A percentile compares a stretch with the other conserved stretches of the same genome.
Conservation (phyloP, 2,797 vertebrate species). For the Xiphorhynchus erythropygius region DNA sequence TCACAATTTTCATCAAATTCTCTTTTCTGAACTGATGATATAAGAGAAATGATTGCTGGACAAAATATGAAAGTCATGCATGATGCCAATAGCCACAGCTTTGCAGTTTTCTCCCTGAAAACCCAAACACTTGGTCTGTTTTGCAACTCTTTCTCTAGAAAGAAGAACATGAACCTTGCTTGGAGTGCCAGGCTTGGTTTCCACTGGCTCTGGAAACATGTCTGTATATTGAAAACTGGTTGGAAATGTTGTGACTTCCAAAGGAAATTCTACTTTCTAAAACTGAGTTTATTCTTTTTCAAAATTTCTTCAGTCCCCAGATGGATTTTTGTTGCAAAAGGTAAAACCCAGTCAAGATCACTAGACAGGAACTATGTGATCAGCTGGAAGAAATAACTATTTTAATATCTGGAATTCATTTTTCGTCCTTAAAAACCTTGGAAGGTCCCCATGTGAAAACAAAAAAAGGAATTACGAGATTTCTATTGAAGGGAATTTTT, state of each 20-base stretch:
- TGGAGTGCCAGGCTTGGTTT: neutral
- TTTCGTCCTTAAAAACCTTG: neutral
- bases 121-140: neutral
- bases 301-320: neutral
- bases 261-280: neutral
- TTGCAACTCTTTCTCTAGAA: neutral
- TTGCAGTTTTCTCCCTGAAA: neutral
- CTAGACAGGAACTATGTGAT: accelerated
- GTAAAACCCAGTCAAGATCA: neutral
- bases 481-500: neutral
- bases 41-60: neutral
- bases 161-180: neutral
- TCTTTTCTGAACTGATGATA: neutral
- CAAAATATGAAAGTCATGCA: neutral
- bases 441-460: neutral
- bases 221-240: neutral
- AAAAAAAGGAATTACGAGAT: neutral
- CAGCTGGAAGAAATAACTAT: neutral
- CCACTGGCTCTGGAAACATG: neutral
- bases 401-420: neutral
- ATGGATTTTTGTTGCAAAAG: neutral
- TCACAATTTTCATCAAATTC: neutral
- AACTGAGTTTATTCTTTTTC: neutral
- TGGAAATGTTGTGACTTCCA: neutral
- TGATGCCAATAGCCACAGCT: neutral